phyloP scores from a whole-genome alignment of 2,797 vertebrate species.

The Carapus acus region DNA sequence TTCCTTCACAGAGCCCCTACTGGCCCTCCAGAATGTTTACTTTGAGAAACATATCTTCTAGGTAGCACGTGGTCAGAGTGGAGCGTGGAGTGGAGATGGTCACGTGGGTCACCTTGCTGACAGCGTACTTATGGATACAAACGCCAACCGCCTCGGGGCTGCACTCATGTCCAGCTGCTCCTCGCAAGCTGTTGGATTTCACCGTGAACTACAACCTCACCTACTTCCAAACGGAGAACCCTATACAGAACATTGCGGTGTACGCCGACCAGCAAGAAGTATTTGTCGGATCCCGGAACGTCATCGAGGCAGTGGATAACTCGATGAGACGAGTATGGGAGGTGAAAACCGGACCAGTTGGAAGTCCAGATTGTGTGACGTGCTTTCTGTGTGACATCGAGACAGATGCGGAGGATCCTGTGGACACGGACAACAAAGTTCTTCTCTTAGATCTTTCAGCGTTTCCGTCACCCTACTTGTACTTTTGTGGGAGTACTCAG shows the following conservation, averaged over 20 bases:
- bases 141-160: slow-evolving; percentile 58
- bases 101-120: slow-evolving; percentile 59
- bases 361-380: slow-evolving; percentile 73
- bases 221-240: slow-evolving; percentile 61
- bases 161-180: slow-evolving; percentile 62
- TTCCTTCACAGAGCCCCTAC: slow-evolving; percentile 41
- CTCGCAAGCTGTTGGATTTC: slow-evolving; percentile 70
- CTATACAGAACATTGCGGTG: slow-evolving; percentile 79
- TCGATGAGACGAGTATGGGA: slow-evolving; percentile 61
- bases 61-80: slow-evolving; percentile 50
- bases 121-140: slow-evolving; percentile 68
- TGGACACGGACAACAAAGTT: slow-evolving; percentile 79
- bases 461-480: slow-evolving; percentile 58
- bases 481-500: slow-evolving; percentile 80
- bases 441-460: slow-evolving; percentile 75
- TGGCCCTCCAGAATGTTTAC: slow-evolving; percentile 56
- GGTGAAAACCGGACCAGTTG: slow-evolving; percentile 79
- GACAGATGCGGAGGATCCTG: slow-evolving; percentile 31
- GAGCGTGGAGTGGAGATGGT: slow-evolving; percentile 70
- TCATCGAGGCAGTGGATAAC: slow-evolving; percentile 69
- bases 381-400: slow-evolving; percentile 71
- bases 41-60: slow-evolving; percentile 36
- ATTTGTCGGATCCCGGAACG: slow-evolving; percentile 81
- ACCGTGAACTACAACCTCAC: slow-evolving; percentile 73
- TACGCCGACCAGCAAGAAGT: slow-evolving; percentile 41